Base-by-base conservation (phyloP, 2,113 vertebrate species). In the Dromaius novaehollandiae region DNA sequence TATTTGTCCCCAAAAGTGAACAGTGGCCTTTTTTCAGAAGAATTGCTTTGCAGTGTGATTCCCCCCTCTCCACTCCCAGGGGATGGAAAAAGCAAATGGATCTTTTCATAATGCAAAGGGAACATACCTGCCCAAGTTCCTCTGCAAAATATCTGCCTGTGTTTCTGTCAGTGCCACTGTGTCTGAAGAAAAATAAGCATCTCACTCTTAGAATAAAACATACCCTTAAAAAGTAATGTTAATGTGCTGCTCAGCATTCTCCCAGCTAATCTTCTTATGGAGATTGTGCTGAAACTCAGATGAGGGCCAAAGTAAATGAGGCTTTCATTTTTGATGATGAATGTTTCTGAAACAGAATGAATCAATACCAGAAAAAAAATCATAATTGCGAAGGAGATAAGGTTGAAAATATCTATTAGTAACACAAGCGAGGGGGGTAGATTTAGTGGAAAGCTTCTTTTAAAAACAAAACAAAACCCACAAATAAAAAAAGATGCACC, bases 161-260 rank as follows among this genome's bases (percentile, higher is more conserved):
- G 66, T 88, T 95, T 81, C 92, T 92, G 61, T 89, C 82, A 92
- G 80, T 95, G 76, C 89, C 75, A 51, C 91, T 92, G 65, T 85
- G 55, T 74, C 86, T 86, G 87, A 93, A 92, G 79, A 44, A 96
- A 93, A 97, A 95, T 66, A 97, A 95, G 77, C 89, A 83, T 88
- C 79, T 94, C 87, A 17, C 51, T 89, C 93, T 80, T 80, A 42
- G 88, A 95, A 88, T 86, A 91, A 96, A 97, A 97, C 94, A 97
- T 96, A 96, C 73, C 97, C 97, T 96, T 98, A 97, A 97, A 97
- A 97, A 98, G 95, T 69, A 96, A 95, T 97, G 96, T 92, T 90
- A 90, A 80, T 80, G 40, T 88, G 83, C 91, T 95, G 48, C 85
- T 80, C 65, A 82, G 64, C 82, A 61, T 82, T 84, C 82, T 86